phyloP scores from a whole-genome alignment of 1,140 invertebrate species.

The Centruroides vittatus region DNA sequence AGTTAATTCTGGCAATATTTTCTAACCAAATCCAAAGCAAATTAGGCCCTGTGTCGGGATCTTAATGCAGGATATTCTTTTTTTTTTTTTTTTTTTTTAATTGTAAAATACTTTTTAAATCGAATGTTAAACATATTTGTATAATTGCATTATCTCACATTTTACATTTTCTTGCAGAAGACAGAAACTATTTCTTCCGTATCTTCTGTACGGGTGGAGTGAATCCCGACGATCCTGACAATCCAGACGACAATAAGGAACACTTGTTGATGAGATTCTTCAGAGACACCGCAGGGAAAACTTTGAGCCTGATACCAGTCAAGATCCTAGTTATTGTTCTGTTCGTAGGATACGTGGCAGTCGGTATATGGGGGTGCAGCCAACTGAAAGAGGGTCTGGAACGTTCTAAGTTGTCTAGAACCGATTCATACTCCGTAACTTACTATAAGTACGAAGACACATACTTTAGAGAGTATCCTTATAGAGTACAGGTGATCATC shows the following conservation, averaged over 20 bases:
- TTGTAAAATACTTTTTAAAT: too few relatives aligned
- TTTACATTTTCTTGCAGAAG: slow-evolving; percentile 1
- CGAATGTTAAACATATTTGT: too few relatives aligned
- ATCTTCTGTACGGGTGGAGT: slow-evolving; percentile 67
- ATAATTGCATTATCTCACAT: too few relatives aligned
- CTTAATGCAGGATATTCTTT: too few relatives aligned
- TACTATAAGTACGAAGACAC: slow-evolving; percentile 77
- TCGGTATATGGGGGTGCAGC: slow-evolving; percentile 73
- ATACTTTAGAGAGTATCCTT: slow-evolving; percentile 79
- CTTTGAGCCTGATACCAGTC: slow-evolving; percentile 57
- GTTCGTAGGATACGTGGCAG: slow-evolving; percentile 62
- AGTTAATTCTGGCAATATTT: too few relatives aligned
- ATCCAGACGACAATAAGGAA: slow-evolving; percentile 70
- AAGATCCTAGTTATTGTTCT: slow-evolving; percentile 59
- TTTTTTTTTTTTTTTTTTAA: too few relatives aligned
- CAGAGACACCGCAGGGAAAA: slow-evolving; percentile 55
- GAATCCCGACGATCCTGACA: slow-evolving; percentile 61
- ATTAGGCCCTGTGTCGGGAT: too few relatives aligned
- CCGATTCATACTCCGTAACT: slow-evolving; percentile 73
- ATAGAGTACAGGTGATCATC: slow-evolving; percentile 73
- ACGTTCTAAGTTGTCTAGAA: slow-evolving; percentile 61
- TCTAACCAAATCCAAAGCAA: too few relatives aligned
- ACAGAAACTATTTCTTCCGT: slow-evolving; percentile 43
- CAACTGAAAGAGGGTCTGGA: slow-evolving; percentile 79
- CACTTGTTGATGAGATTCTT: slow-evolving; percentile 77